A percentile compares a stretch with the other conserved stretches of the same genome.
Evolutionary conservation across 2,113 vertebrate species (phyloP).

Genomic region (Sialia sialis): DNA sequence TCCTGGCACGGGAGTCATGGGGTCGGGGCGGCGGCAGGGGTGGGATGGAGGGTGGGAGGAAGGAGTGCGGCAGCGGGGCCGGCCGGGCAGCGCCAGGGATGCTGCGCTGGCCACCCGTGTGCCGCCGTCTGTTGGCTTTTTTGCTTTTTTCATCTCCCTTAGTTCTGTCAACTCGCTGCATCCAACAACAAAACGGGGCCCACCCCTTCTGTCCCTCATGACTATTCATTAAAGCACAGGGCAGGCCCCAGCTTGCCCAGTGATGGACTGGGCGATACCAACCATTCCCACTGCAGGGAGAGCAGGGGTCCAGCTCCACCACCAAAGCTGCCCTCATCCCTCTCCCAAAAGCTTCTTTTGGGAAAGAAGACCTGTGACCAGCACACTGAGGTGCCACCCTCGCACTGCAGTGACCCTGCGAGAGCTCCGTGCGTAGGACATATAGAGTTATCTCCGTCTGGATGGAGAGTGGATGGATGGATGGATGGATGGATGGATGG

Average conservation of each 20-base stretch:
- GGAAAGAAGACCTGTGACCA: not conserved
- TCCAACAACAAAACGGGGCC: conserved; percentile 89
- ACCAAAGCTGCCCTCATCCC: not conserved
- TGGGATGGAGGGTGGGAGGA: not conserved
- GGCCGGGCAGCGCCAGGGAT: conserved; percentile 17
- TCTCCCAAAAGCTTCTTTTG: not conserved
- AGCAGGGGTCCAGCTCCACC: not conserved
- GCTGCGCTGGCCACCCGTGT: conserved; percentile 23
- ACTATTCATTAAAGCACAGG: conserved; percentile 84
- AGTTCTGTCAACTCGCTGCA: conserved; percentile 84
- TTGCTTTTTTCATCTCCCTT: conserved; percentile 70
- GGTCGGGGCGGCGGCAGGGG: not conserved
- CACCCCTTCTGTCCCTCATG: conserved; percentile 83
- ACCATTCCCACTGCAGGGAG: conserved; percentile 50
- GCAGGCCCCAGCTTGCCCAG: conserved; percentile 89
- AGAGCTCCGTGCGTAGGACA: not conserved
- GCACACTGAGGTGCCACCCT: fast-evolving
- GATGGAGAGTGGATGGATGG: not conserved
- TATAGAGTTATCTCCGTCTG: fast-evolving
- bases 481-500: too few species aligned
- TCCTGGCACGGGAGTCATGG: conserved; percentile 73
- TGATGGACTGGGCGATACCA: conserved; percentile 80
- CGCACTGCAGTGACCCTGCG: fast-evolving
- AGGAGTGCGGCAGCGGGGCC: not conserved
- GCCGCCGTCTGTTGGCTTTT: conserved; percentile 56